Percentiles rank a stretch among this genome's conserved stretches.
These are phyloP conservation scores for Drosophila pachea DNA, from an alignment of 1,140 invertebrate genomes.

Conservation along the genomic window DNA sequence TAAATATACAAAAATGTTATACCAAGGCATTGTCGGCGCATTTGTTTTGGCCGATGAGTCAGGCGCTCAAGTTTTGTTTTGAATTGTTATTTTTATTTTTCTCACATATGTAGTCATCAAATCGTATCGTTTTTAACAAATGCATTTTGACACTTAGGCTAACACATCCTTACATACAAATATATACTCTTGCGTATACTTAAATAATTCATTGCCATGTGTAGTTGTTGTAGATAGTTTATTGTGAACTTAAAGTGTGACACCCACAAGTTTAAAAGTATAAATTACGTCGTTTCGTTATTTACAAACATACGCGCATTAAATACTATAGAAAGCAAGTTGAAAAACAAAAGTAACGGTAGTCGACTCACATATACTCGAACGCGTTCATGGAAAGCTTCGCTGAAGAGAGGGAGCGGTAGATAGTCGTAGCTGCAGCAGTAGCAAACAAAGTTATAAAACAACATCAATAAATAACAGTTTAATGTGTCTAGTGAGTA, in stretches of 20 bases:
- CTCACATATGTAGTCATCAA: slow-evolving; percentile 13
- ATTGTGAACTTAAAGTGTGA: neutral
- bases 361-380: slow-evolving; percentile 16
- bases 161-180: slow-evolving; percentile 26
- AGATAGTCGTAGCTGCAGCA: slow-evolving; percentile 6
- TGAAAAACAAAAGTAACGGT: slow-evolving; percentile 33
- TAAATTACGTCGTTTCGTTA: slow-evolving; percentile 37
- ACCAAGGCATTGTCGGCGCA: slow-evolving; percentile 22
- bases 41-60: slow-evolving; percentile 38
- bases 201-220: slow-evolving; percentile 17
- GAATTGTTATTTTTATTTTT: neutral
- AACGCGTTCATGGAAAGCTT: too few species aligned
- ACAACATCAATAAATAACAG: slow-evolving; percentile 67
- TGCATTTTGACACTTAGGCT: slow-evolving; percentile 40
- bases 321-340: slow-evolving; percentile 45
- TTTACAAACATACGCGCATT: slow-evolving; percentile 21
- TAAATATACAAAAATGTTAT: slow-evolving; percentile 22
- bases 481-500: slow-evolving; percentile 56
- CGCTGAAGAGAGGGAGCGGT: neutral
- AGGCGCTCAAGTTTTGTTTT: slow-evolving; percentile 10
- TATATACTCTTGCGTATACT: neutral
- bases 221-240: slow-evolving; percentile 23
- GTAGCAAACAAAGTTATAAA: slow-evolving; percentile 44
- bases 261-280: slow-evolving; percentile 1
- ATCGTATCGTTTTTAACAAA: slow-evolving; percentile 34